These are phyloP conservation scores for Ianthella basta DNA, from an alignment of 37 sponge, comb jelly and placozoan genomes.

Conservation along the genomic window DNA sequence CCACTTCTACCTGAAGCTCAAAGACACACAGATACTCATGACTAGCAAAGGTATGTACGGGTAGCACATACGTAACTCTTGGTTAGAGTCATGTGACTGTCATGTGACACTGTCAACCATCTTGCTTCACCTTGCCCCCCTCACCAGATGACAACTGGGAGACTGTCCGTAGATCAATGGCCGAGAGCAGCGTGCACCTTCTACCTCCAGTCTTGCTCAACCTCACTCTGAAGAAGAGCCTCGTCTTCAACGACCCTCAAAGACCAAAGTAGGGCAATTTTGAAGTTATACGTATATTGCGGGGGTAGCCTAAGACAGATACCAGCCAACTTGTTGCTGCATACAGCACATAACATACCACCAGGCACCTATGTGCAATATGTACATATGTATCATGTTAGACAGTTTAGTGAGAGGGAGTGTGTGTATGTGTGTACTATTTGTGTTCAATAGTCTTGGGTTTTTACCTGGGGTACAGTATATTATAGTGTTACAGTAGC, in stretches of 20 bases:
- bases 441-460: neutral
- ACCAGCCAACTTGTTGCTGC: too few relatives aligned
- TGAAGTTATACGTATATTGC: too few relatives aligned
- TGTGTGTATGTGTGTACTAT: neutral
- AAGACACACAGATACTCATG: constrained; percentile 48
- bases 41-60: constrained; percentile 13
- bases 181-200: constrained; percentile 48
- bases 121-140: neutral
- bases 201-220: constrained; percentile 54
- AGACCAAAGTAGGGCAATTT: constrained; percentile 39
- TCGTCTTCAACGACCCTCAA: constrained; percentile 74
- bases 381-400: neutral
- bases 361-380: too few relatives aligned
- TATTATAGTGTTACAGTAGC: too few relatives aligned
- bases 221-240: constrained; percentile 70
- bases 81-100: neutral
- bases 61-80: neutral
- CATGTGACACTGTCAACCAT: too few relatives aligned
- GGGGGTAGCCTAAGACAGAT: too few relatives aligned
- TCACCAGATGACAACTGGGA: constrained; percentile 53
- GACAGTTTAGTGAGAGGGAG: too few relatives aligned
- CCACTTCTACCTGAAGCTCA: constrained; percentile 60
- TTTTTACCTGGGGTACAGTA: too few relatives aligned
- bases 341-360: too few relatives aligned
- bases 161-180: constrained; percentile 20